phyloP scores from a whole-genome alignment of 2,888 invertebrate species.

The Meliscaeva auricollis region DNA sequence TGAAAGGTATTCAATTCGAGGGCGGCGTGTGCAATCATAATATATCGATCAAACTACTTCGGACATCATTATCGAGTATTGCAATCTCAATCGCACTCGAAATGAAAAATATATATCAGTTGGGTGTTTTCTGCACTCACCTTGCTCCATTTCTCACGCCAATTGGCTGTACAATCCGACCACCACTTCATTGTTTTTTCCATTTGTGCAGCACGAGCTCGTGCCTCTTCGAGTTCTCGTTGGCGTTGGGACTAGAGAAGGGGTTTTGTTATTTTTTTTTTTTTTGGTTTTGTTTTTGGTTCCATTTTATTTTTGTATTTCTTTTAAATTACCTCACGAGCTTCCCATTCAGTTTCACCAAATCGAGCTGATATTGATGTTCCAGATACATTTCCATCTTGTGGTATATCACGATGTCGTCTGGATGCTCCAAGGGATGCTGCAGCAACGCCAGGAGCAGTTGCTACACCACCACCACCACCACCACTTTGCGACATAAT shows the following conservation, averaged over 20 bases:
- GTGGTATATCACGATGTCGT: slow-evolving; percentile 77
- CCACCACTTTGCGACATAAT: slow-evolving; percentile 79
- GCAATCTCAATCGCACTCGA: slow-evolving; percentile 46
- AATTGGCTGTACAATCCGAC: slow-evolving; percentile 98
- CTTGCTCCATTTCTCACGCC: slow-evolving; percentile 98
- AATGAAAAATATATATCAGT: slow-evolving; percentile 2
- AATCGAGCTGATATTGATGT: slow-evolving; percentile 79
- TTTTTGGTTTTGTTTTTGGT: not conserved
- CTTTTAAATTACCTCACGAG: slow-evolving; percentile 83
- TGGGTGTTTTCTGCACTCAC: slow-evolving; percentile 80
- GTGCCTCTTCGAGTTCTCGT: slow-evolving; percentile 96
- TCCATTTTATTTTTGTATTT: not conserved
- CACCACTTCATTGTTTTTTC: slow-evolving; percentile 99
- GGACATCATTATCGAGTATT: slow-evolving; percentile 56
- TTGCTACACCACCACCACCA: slow-evolving; percentile 67
- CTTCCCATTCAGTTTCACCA: slow-evolving; percentile 84
- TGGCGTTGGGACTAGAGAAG: slow-evolving; percentile 82
- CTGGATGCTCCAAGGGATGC: slow-evolving; percentile 77
- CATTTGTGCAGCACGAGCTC: slow-evolving; percentile 98
- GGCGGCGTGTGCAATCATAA: slow-evolving; percentile 26
- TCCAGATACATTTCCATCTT: slow-evolving; percentile 77
- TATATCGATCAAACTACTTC: slow-evolving; percentile 71
- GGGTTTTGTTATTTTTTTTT: not conserved
- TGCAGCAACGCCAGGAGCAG: slow-evolving; percentile 75
- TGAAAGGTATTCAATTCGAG: not conserved